phyloP scores from a whole-genome alignment of 1,140 invertebrate species.

The Aphaenogaster ashmeadi region DNA sequence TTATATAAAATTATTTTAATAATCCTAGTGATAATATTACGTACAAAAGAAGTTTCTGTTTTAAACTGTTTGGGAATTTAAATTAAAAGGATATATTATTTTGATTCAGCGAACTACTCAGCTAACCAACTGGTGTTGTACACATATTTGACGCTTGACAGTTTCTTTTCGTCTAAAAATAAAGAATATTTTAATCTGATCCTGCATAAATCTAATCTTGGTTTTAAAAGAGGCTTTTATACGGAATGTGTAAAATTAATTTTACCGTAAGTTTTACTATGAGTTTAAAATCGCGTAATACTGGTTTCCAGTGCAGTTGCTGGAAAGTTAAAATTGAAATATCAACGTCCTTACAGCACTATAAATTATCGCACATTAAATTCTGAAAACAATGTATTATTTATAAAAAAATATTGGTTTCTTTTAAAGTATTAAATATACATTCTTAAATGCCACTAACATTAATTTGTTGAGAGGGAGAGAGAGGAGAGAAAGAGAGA shows the following conservation, averaged over 20 bases:
- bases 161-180: neutral
- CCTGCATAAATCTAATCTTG: neutral
- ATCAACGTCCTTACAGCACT: neutral
- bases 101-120: neutral
- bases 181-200: neutral
- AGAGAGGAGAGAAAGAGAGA: neutral
- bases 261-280: neutral
- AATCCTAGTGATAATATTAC: neutral
- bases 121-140: neutral
- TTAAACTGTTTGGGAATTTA: neutral
- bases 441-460: neutral
- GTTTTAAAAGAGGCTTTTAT: neutral
- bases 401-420: neutral
- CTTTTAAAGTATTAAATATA: neutral
- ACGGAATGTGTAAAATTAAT: neutral
- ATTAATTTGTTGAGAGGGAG: neutral
- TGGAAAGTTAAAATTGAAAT: neutral
- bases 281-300: neutral
- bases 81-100: neutral
- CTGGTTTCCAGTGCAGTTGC: neutral
- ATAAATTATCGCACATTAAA: conserved; percentile 3
- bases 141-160: neutral
- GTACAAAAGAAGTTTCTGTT: neutral
- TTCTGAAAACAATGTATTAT: neutral
- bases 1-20: conserved; percentile 3